Conservation (phyloP, 30 jellyfish, hydroid and myxozoan genomes). For the Mastigias papua region DNA sequence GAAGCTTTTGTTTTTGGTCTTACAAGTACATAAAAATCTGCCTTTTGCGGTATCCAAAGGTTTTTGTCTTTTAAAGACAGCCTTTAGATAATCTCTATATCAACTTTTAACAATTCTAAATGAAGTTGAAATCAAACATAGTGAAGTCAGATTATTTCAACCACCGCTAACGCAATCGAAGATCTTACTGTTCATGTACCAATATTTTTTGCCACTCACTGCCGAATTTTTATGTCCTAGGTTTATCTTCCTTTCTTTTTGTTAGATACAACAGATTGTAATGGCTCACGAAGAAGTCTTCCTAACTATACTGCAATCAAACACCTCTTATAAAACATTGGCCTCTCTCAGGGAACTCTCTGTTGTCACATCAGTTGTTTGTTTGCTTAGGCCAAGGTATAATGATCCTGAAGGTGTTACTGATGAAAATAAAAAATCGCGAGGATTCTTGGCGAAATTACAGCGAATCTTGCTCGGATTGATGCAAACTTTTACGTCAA, state of each 20-base stretch:
- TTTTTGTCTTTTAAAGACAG: no score
- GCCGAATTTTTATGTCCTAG: no score
- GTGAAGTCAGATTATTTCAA: no score
- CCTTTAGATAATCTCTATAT: no score
- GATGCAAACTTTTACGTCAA: slow-evolving; percentile 60
- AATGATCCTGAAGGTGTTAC: slow-evolving; percentile 63
- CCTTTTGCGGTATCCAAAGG: no score
- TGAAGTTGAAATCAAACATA: no score
- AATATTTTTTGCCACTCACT: no score
- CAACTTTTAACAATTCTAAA: no score
- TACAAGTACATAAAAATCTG: no score
- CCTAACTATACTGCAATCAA: slow-evolving; percentile 71
- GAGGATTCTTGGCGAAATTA: slow-evolving; percentile 55
- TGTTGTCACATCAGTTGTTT: slow-evolving; percentile 71
- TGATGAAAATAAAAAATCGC: slow-evolving; percentile 67
- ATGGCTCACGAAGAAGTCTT: slow-evolving; percentile 84
- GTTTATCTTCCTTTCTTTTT: not conserved
- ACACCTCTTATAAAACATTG: slow-evolving; percentile 23
- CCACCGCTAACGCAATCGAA: no score
- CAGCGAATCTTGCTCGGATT: slow-evolving; percentile 75
- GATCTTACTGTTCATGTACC: no score
- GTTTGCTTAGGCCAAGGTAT: slow-evolving; percentile 52
- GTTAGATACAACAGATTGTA: slow-evolving; percentile 76
- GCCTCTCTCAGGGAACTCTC: slow-evolving; percentile 74
- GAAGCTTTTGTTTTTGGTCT: no score